Conservation (phyloP, 1,140 invertebrate species). For the Panonychus citri region DNA sequence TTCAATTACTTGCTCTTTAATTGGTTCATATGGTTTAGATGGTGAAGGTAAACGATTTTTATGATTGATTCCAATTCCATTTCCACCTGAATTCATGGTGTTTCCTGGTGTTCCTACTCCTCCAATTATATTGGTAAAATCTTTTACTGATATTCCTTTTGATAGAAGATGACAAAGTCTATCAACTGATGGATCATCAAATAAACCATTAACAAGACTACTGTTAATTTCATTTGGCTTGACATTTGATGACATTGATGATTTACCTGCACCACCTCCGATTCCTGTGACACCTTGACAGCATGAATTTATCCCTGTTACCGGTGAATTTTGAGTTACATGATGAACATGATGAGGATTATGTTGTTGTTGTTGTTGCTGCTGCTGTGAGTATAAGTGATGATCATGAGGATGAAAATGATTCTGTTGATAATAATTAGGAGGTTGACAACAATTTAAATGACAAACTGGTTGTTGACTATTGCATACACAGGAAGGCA, state of each 20-base stretch:
- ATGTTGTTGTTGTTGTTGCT: no score
- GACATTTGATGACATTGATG: background rate
- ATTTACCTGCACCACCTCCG: no score
- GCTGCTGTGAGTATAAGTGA: background rate
- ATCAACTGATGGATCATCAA: background rate
- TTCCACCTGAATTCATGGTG: no score
- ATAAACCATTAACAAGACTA: background rate
- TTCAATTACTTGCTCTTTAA: slow-evolving; percentile 1
- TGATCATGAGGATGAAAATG: no score
- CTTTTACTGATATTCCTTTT: background rate
- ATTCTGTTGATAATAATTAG: no score
- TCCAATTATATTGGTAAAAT: background rate
- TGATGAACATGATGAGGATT: background rate
- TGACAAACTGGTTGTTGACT: background rate
- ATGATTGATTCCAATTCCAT: no score
- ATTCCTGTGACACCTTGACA: slow-evolving; percentile 2
- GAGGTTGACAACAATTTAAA: background rate
- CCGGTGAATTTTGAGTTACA: background rate
- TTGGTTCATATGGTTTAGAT: background rate
- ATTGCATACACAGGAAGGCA: slow-evolving; percentile 7
- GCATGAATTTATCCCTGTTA: no score
- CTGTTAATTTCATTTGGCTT: background rate
- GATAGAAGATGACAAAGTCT: background rate
- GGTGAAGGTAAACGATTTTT: background rate
- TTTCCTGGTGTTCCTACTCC: background rate